These are phyloP conservation scores for Phenganax stokvisi DNA, from an alignment of 92 coral and sea anemone genomes.

Conservation along the genomic window DNA sequence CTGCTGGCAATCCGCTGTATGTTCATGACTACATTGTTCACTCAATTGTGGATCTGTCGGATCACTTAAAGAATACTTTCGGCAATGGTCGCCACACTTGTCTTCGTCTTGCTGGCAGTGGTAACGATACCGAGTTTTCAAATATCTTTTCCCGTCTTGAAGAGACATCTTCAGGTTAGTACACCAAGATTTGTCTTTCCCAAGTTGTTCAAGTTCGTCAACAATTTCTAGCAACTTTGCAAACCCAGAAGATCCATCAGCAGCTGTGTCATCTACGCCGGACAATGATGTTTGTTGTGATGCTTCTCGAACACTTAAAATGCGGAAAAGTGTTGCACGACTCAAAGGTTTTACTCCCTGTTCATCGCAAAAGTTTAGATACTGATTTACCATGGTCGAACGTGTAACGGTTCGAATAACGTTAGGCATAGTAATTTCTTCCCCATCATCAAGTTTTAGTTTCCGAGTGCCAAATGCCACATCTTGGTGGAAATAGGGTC, in stretches of 20 bases:
- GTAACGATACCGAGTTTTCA: conserved; percentile 37
- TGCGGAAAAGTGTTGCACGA: conserved; percentile 48
- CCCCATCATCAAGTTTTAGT: conserved; percentile 49
- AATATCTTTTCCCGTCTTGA: conserved; percentile 38
- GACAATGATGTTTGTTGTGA: conserved; percentile 46
- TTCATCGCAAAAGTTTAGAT: conserved; percentile 38
- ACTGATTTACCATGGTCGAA: conserved; percentile 55
- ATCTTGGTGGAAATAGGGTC: conserved; percentile 53
- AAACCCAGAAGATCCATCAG: conserved; percentile 53
- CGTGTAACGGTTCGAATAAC: conserved; percentile 54
- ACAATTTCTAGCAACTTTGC: conserved; percentile 34
- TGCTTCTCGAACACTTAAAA: conserved; percentile 48
- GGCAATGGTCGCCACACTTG: conserved; percentile 49
- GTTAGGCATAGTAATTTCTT: conserved; percentile 54
- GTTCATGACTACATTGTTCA: background rate
- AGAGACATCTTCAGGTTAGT: conserved; percentile 35
- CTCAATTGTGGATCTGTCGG: conserved; percentile 21
- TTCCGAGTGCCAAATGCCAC: conserved; percentile 53
- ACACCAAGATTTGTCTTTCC: conserved; percentile 34
- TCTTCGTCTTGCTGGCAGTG: conserved; percentile 42
- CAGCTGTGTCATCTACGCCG: conserved; percentile 51
- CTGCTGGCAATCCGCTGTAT: background rate
- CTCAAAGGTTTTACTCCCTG: conserved; percentile 53
- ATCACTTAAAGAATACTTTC: conserved; percentile 51
- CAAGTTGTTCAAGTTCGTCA: conserved; percentile 38